Evolutionary conservation across 1,140 invertebrate species (phyloP), one percentile per base, ranked within the genome.

Genomic region (Nomia melanderi): DNA sequence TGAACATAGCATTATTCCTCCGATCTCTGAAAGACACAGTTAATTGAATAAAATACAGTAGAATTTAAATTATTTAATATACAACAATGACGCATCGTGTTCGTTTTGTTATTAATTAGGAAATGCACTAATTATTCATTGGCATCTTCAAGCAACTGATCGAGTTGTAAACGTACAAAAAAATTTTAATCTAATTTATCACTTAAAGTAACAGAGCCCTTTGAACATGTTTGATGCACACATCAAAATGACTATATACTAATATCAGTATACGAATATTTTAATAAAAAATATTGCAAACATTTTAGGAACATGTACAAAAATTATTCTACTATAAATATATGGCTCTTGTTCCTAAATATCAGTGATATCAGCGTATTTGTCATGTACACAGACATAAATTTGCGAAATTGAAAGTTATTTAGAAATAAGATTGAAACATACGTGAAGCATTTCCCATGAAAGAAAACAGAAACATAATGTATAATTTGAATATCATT

Each of bases 131-230:
- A 31, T 65, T 69, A 47, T 0, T 66, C 20, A 57, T 75, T 67
- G 56, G 53, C 33, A 54, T 39, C 0, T 14, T 67, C 44, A 75
- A 76, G 53, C 54, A 76, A 60, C 31, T 69, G 14, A 74, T 17
- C 8, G 33, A 31, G 14, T 57, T 12, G 14, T 44, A 69, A 76
- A 44, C 20, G 31, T 50, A 76, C 9, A 31, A 2, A 60, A 62
- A 14, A 69, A 67, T 44, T 9, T 76, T 59, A 69, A 57, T 33
- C 14, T 76, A 69, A 69, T 33, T 57, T 57, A 29, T 60, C 12
- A 14, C 53, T 75, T 69, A 76, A 74, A 74, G 71, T 78, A 78
- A 78, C 62, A 50, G 62, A 78, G 77, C 70, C 71, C 60, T 74
- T 74, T 65, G 60, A 60, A 65, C 31, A 78, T 44, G 41, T 41